Base-by-base conservation (phyloP, 1,140 invertebrate species). In the Eueides isabella region DNA sequence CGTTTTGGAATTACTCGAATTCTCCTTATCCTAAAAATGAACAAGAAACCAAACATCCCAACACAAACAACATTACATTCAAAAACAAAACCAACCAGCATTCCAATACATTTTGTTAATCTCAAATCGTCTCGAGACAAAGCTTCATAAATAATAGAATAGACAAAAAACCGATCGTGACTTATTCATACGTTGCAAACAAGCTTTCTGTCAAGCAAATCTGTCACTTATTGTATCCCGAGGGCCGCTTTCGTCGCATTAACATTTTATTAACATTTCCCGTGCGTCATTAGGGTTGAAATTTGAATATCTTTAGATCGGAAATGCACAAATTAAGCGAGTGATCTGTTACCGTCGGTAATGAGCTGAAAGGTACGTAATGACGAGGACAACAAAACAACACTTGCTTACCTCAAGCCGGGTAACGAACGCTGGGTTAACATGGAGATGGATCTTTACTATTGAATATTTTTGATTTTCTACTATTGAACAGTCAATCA, bases 241-340 rank as follows among this genome's bases (percentile, higher is more conserved):
- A 77, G 72, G 83, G 78, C 85, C 87, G 86, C 88, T 90, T 87
- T 86, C 88, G 85, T 83, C 74, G 80, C 86, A 92, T 92, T 92
- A 91, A 91, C 89, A 92, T 92, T 92, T 91, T 92, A 92, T 92
- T 92, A 92, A 89, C 91, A 92, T 92, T 92, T 90, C 83, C 85
- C 85, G 79, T 82, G 82, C 86, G 83, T 91, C 90, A 92, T 92
- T 92, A 92, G 85, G 81, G 91, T 87, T 87, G 83, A 87, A 85
- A 92, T 92, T 92, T 92, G 90, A 92, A 92, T 92, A 92, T 92
- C 90, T 84, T 83, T 81, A 79, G 86, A 90, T 91, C 90, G 89
- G 89, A 92, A 92, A 92, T 92, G 91, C 89, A 91, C 88, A 90
- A 92, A 91, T 92, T 92, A 92, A 92, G 88, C 87, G 87, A 88